Percentiles rank a stretch among this genome's conserved stretches.
These are phyloP conservation scores for Stomorhina lunata DNA, from an alignment of 2,888 invertebrate species.

Conservation along the genomic window DNA sequence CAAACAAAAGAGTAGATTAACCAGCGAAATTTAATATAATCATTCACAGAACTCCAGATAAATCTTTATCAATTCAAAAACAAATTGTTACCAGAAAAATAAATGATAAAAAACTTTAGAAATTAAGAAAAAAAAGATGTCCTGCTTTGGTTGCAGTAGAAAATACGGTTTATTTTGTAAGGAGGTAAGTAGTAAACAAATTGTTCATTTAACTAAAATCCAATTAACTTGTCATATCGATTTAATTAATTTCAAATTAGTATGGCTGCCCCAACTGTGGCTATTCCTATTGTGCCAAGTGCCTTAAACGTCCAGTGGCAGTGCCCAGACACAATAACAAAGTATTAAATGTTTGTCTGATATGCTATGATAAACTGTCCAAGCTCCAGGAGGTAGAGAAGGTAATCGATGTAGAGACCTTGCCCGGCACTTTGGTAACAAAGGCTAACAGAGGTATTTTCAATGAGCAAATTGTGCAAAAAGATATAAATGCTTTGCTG, in stretches of 20 bases:
- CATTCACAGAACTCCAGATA: neutral
- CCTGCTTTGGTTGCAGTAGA: slow-evolving; percentile 87
- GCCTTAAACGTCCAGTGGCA: slow-evolving; percentile 86
- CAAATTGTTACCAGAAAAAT: neutral
- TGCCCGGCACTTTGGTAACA: slow-evolving; percentile 81
- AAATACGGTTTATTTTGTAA: slow-evolving; percentile 86
- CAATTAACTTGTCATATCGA: neutral
- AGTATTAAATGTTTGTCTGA: slow-evolving; percentile 85
- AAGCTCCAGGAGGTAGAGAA: slow-evolving; percentile 71
- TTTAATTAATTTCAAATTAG: slow-evolving; percentile 80
- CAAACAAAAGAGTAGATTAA: neutral
- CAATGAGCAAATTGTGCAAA: slow-evolving; percentile 47
- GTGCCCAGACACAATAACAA: slow-evolving; percentile 83
- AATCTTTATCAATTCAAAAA: neutral
- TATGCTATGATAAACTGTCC: slow-evolving; percentile 77
- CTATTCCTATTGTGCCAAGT: slow-evolving; percentile 90
- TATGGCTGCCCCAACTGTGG: slow-evolving; percentile 91
- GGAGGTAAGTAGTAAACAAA: slow-evolving; percentile 82
- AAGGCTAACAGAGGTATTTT: slow-evolving; percentile 39
- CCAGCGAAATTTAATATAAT: neutral
- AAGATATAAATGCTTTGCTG: slow-evolving; percentile 55
- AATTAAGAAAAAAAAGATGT: slow-evolving; percentile 82
- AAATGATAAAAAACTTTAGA: neutral
- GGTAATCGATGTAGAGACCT: slow-evolving; percentile 71
- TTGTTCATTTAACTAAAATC: neutral